Base-by-base conservation (phyloP, 1,140 invertebrate species). In the Listronotus oregonensis region DNA sequence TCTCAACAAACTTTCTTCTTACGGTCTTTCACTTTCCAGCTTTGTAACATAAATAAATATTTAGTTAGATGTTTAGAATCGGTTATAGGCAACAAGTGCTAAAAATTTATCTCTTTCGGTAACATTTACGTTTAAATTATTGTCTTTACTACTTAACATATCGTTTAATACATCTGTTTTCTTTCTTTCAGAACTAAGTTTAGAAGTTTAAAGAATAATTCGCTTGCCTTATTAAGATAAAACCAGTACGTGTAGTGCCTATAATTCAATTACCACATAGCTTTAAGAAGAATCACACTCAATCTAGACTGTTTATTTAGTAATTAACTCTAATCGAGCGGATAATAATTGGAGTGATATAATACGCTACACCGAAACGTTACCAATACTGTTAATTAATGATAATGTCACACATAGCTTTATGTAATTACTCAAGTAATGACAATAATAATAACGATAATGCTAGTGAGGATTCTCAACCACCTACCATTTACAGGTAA, bases 401-500 rank as follows among this genome's bases (percentile, higher is more conserved):
- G 55, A 73, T 68, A 61, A 81, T 81, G 83, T 78, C 83, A 69
- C 80, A 81, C 66, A 64, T 80, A 66, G 78, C 76, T 43, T 67
- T 81, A 57, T 80, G 78, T 68, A 81, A 78, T 73, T 74, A 75
- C 74, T 77, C 83, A 73, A 81, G 79, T 78, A 86, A 86, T 79
- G 84, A 86, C 79, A 87, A 87, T 78, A 88, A 87, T 78, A 88
- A 87, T 79, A 86, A 87, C 64, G 88, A 89, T 80, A 89, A 87
- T 77, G 86, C 86, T 75, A 90, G 89, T 83, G 89, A 91, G 75
- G 89, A 90, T 81, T 90, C 88, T 76, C 84, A 87, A 78, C 87
- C 89, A 80, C 87, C 87, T 59, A 90, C 89, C 66, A 91, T 91
- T 82, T 91, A 91, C 85, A 88, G 90, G 90, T 91, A 77, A 77